phyloP scores from a whole-genome alignment of 2,113 vertebrate species.

The Daphoenositta chrysoptera region DNA sequence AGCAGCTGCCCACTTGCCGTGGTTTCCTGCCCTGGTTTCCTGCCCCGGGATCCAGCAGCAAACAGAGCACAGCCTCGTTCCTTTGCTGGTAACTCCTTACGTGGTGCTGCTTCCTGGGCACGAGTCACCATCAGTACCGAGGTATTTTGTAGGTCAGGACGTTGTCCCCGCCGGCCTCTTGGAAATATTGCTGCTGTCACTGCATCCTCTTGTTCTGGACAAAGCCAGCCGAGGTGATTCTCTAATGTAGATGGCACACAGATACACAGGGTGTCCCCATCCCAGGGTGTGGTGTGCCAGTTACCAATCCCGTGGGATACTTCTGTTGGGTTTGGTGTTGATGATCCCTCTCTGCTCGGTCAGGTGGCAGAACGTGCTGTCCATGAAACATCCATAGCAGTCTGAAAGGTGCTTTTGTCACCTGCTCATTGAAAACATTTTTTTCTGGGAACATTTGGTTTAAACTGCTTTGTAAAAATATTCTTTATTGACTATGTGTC shows the following conservation, averaged over 20 bases:
- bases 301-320: not conserved
- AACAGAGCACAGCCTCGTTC: not conserved
- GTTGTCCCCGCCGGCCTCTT: not conserved
- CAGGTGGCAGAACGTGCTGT: not conserved
- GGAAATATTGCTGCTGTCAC: not conserved
- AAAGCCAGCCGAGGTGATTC: not conserved
- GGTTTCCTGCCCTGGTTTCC: not conserved
- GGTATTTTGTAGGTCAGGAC: not conserved
- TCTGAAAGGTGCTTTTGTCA: not conserved
- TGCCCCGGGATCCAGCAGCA: not conserved
- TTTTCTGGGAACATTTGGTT: not conserved
- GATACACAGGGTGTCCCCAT: fast-evolving
- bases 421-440: not conserved
- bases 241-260: fast-evolving
- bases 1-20: not conserved
- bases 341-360: not conserved
- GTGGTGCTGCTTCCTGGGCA: not conserved
- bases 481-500: not conserved
- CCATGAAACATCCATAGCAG: not conserved
- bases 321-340: not conserved
- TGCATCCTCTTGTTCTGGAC: not conserved
- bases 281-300: not conserved
- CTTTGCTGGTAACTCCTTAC: not conserved
- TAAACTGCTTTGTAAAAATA: not conserved
- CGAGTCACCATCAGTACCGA: fast-evolving